Base-by-base conservation (phyloP, 2,888 invertebrate genomes). In the Watsonalla cultraria region DNA sequence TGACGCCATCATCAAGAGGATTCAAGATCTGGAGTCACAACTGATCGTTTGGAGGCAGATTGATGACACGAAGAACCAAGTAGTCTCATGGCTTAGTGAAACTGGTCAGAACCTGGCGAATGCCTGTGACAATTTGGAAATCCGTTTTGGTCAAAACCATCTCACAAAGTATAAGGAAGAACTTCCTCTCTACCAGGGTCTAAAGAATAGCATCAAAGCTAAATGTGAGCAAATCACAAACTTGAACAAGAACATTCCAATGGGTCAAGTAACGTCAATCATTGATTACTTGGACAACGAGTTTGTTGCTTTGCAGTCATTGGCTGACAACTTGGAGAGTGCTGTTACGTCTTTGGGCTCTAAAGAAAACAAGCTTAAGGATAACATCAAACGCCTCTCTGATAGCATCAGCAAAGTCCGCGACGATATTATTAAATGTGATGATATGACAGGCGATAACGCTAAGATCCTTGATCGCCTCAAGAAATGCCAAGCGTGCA, bases 21-120 rank as follows among this genome's bases (percentile, higher is more conserved):
- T 94, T 24, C 96, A 97, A 78, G 94, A 94, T 53, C 93, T 95
- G 51, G 98, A 98, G 84, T 96, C 96, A 0, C 97, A 98, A 82
- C 92, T 95, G 0, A 94, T 96, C n/a, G 95, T 98, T 52, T 98
- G 98, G 97, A 95, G 96, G 70, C 97, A 98, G 79, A 95, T 98
- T 42, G 96, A 97, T 65, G 96, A 96, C 56, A 94, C 95, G 0
- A 96, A 96, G 75, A 95, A 95, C 60, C 96, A 96, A 76, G 90
- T 98, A 5, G 85, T 95, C 0, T 93, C 94, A 24, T 98, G 98
- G 98, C 77, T 98, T 6, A 93, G 93, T 56, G 95, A 96, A 74
- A 97, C 96, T 24, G 95, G 95, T 55, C 94, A 95, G 65, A 93
- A 93, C 42, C 88, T 98, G 5, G 93, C 94, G 48, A 94, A 94